phyloP scores from a whole-genome alignment of 2,113 vertebrate species.

The Columba janthina region DNA sequence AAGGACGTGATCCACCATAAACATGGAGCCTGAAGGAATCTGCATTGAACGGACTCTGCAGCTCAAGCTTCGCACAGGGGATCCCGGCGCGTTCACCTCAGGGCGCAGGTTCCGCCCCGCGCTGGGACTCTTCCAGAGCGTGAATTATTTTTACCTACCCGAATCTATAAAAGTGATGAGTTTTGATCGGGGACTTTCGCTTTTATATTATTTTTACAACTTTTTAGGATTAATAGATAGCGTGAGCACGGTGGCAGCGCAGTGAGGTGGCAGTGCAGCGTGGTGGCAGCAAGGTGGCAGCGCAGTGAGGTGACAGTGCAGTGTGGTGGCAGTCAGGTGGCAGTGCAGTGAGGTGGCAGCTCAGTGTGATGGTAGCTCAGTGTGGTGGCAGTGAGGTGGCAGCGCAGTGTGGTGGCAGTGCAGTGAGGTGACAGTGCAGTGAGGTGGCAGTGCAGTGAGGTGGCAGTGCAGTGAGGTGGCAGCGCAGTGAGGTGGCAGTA shows the following conservation, averaged over 20 bases:
- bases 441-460: no score
- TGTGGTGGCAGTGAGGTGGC: no score
- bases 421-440: not conserved
- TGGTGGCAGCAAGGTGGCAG: no score
- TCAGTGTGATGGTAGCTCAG: not conserved
- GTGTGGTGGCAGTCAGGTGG: no score
- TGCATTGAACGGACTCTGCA: not conserved
- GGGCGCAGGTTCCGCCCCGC: fast-evolving
- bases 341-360: no score
- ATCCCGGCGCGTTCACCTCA: fast-evolving
- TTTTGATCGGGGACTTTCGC: not conserved
- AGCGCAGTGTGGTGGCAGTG: no score
- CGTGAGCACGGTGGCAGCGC: no score
- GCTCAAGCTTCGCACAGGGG: not conserved
- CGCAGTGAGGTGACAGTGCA: no score
- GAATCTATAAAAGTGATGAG: not conserved
- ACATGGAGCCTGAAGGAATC: fast-evolving
- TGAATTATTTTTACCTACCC: not conserved
- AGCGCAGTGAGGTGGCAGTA: no score
- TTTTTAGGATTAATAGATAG: not conserved
- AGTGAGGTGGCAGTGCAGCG: not conserved
- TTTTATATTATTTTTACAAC: not conserved
- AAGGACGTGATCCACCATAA: not conserved
- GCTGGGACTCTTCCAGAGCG: not conserved
- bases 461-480: no score